Conservation (phyloP, 2,113 vertebrate species). For the Oryctolagus cuniculus region mOryCun1.1 NC_091440.1:120355501-120356000, state of each 20-base stretch:
- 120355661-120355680: slow-evolving; percentile 91
- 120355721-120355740: slow-evolving; percentile 87
- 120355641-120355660: slow-evolving; percentile 89
- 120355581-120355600: slow-evolving; percentile 62
- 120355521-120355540: slow-evolving; percentile 56
- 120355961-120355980: slow-evolving; percentile 92
- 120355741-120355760: slow-evolving; percentile 91
- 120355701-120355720: slow-evolving; percentile 86
- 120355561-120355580: slow-evolving; percentile 67
- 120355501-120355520: slow-evolving; percentile 42
- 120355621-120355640: slow-evolving; percentile 82
- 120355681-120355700: slow-evolving; percentile 89
- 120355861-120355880: slow-evolving; percentile 89
- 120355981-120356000: slow-evolving; percentile 91
- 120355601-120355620: slow-evolving; percentile 74
- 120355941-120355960: slow-evolving; percentile 92
- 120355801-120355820: slow-evolving; percentile 91
- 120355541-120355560: slow-evolving; percentile 73
- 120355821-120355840: slow-evolving; percentile 91
- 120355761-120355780: slow-evolving; percentile 90
- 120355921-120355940: slow-evolving; percentile 90
- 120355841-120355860: slow-evolving; percentile 92
- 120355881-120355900: slow-evolving; percentile 89
- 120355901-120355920: slow-evolving; percentile 89
- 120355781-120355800: slow-evolving; percentile 90